Base-by-base conservation (phyloP, 2,797 vertebrate genomes). In the Pseudocheirus occidentalis region DNA sequence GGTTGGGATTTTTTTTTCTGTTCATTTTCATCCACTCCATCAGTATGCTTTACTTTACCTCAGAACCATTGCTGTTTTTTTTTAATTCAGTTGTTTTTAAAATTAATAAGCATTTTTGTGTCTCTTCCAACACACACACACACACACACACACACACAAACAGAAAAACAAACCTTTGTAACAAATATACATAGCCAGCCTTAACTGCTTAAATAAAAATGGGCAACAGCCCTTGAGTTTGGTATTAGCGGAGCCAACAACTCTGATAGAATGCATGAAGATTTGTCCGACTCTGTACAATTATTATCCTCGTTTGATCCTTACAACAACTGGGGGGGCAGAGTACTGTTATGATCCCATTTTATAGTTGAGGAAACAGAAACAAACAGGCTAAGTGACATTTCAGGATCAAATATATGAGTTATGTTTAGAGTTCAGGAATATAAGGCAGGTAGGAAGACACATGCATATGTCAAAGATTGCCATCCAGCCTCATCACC, bases 11-110 rank as follows among this genome's bases (percentile, higher is more conserved):
- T 16, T 5, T 94, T 81, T 62, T 62, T 62, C 59, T 40, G n/a
- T 46, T 13, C 7, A 66, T 59, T 90, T 73, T 94, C 34, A 3
- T 91, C 93, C 90, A 89, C 89, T 91, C 55, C 93, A 52, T 95
- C 87, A 91, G 90, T 54, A 57, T 14, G 90, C 55, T 95, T 93
- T 29, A n/a, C 57, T 91, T 62, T 66, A 29, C 14, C 29, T 94
- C 10, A 46, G 40, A 87, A 46, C 40, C 24, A 87, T 28, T 50
- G 40, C 24, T 50, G 24, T 81, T 46, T 87, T 87, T 87, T 87
- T 50, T 27, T 16, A 73, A 12, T 87, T 87, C 13, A 27, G 24
- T 46, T 87, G 40, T 46, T 46, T 87, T 87, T 87, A 9, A 27
- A 50, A 28, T 50, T 50, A 87, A 46, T 87, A 87, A 87, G 21